These are phyloP conservation scores for Oncopodura yosiiana DNA, from an alignment of 1,140 invertebrate genomes.

Conservation along the genomic window DNA sequence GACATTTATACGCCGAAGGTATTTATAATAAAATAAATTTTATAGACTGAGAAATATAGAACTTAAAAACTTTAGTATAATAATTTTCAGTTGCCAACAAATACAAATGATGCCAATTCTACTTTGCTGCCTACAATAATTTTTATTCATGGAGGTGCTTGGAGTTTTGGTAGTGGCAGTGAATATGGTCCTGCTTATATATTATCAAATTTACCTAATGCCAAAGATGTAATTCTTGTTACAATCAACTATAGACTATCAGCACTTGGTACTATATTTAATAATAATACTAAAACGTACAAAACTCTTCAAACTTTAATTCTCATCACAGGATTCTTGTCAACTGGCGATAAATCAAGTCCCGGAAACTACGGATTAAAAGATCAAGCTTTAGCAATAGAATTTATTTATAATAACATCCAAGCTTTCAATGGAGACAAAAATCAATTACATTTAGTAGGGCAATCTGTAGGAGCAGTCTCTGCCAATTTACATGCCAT, in stretches of 20 bases:
- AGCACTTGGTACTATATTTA: constrained; percentile 3
- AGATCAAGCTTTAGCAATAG: constrained; percentile 8
- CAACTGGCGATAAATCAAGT: background rate
- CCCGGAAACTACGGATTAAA: constrained; percentile 15
- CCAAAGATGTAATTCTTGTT: constrained; percentile 9
- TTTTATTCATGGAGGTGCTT: background rate
- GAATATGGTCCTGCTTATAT: constrained; percentile 17
- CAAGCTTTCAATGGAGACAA: background rate
- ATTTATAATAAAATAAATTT: background rate
- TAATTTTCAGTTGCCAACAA: background rate
- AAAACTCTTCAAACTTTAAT: too few species aligned
- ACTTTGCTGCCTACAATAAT: background rate
- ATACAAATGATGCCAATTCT: too few species aligned
- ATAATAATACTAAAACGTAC: too few species aligned
- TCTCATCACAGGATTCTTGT: constrained; percentile 2
- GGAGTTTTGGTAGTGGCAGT: background rate
- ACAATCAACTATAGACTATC: constrained; percentile 11
- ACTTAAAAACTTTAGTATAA: too few species aligned
- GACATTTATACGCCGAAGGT: constrained; percentile 1
- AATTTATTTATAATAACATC: constrained; percentile 8
- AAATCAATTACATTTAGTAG: background rate
- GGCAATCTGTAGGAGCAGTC: background rate
- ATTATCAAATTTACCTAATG: too few species aligned
- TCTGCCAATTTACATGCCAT: background rate
- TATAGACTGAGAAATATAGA: background rate